Evolutionary conservation across 1,140 invertebrate species (phyloP), one percentile per base, ranked within the genome.

Genomic region (Aricia agestis): DNA sequence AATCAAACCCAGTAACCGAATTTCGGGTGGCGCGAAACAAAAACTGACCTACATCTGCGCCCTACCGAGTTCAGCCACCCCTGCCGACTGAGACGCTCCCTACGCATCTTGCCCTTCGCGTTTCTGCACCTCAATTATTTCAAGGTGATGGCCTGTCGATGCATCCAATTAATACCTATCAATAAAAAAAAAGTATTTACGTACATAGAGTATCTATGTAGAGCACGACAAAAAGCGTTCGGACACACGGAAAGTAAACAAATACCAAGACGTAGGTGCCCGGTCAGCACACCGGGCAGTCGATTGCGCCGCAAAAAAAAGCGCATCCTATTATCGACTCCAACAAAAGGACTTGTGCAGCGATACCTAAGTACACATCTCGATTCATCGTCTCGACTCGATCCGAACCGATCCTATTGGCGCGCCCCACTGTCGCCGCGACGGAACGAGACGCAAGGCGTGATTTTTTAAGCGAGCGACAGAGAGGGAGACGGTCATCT

Each of bases 321-420:
- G 86, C 86, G 89, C 89, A 91, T 91, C 87, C 86, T 86, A 91
- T 91, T 91, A 91, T 91, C 87, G 89, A 91, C 84, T 91, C 88
- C 87, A 90, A 91, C 86, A 91, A 90, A 90, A 91, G 89, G 87
- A 89, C 83, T 89, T 85, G 83, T 88, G 89, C 89, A 91, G 81
- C 86, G 87, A 88, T 91, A 91, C 89, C 89, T 91, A 91, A 90
- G 86, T 89, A 89, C 86, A 90, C 85, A 88, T 91, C 89, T 90
- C 87, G 87, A 91, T 90, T 90, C 85, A 89, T 90, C 87, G 87
- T 91, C 87, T 91, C 87, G 83, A 91, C 87, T 89, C 86, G 86
- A 89, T 86, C 86, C 84, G 86, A 88, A 82, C 85, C 83, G 86
- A 89, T 89, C 84, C 87, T 79, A 91, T 91, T 91, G 89, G 89